phyloP scores from a whole-genome alignment of 2,888 invertebrate species.

The Leptogaster cylindrica region DNA sequence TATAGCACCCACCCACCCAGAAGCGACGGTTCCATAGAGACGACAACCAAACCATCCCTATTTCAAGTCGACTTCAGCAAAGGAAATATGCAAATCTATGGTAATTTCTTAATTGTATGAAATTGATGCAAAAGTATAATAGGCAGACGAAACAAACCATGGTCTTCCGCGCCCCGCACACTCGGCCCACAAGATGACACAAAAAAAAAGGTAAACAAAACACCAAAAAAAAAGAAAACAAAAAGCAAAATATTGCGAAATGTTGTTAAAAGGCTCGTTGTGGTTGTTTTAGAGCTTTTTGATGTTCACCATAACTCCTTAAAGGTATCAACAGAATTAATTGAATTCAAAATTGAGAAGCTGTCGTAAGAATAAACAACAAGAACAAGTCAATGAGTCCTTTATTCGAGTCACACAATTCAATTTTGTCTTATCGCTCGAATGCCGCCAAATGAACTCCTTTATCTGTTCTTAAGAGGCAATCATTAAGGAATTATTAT shows the following conservation, averaged over 20 bases:
- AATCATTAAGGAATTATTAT: conserved; percentile 37
- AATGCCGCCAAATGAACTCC: conserved; percentile 36
- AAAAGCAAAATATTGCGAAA: conserved; percentile 29
- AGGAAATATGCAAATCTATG: conserved; percentile 47
- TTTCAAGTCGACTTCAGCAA: not conserved
- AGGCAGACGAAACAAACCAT: conserved; percentile 41
- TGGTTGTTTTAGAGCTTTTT: conserved; percentile 45
- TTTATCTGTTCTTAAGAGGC: conserved; percentile 16
- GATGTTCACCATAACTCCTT: conserved; percentile 40
- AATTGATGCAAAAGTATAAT: conserved; percentile 48
- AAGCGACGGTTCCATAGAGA: not conserved
- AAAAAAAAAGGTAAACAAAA: too few species aligned
- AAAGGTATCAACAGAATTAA: conserved; percentile 44
- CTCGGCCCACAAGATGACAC: too few species aligned
- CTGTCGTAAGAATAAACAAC: conserved; percentile 9
- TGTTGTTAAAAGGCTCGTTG: conserved; percentile 38
- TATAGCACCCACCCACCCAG: not conserved
- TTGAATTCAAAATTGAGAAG: conserved; percentile 39
- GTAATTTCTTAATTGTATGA: conserved; percentile 48
- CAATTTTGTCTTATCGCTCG: conserved; percentile 34
- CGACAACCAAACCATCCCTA: not conserved
- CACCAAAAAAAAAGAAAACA: not conserved
- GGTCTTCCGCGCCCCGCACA: not conserved
- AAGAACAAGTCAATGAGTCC: conserved; percentile 25
- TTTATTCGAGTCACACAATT: conserved; percentile 41